Evolutionary conservation across 2,888 invertebrate genomes (phyloP).

Genomic region (Ethmia dodecea): DNA sequence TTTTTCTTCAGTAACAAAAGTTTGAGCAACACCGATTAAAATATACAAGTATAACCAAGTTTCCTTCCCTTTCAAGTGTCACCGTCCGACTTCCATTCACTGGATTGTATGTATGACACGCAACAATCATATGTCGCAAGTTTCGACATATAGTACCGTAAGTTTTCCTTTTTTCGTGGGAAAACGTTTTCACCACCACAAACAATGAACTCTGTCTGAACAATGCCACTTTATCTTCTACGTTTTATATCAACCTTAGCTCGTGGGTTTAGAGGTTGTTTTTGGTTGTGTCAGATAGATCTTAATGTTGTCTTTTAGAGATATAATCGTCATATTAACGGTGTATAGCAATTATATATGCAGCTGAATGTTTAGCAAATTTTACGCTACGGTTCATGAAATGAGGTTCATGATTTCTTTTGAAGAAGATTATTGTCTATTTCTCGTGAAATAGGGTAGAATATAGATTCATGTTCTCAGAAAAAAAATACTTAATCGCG

Average conservation of each 20-base stretch:
- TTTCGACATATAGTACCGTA: conserved; percentile 52
- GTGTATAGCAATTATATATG: conserved; percentile 38
- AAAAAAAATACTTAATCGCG: too few species aligned
- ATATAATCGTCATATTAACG: conserved; percentile 35
- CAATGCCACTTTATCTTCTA: not conserved
- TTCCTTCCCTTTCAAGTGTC: too few species aligned
- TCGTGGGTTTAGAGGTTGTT: conserved; percentile 6
- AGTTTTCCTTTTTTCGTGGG: conserved; percentile 74
- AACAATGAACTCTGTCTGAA: conserved; percentile 35
- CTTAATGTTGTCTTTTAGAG: conserved; percentile 1
- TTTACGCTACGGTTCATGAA: conserved; percentile 8
- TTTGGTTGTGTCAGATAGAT: conserved; percentile 11
- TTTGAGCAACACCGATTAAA: too few species aligned
- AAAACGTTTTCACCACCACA: conserved; percentile 63
- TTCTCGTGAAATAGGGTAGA: too few species aligned
- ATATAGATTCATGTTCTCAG: too few species aligned
- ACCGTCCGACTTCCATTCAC: conserved; percentile 31
- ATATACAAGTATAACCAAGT: too few species aligned
- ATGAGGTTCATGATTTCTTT: too few species aligned
- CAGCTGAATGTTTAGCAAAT: conserved; percentile 11
- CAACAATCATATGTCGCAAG: conserved; percentile 39
- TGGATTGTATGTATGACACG: conserved; percentile 44
- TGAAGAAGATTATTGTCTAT: too few species aligned
- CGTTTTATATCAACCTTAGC: conserved; percentile 18
- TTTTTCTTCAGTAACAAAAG: too few species aligned